Conservation (phyloP, 2,113 vertebrate genomes). For the Percopsis transmontana region DNA sequence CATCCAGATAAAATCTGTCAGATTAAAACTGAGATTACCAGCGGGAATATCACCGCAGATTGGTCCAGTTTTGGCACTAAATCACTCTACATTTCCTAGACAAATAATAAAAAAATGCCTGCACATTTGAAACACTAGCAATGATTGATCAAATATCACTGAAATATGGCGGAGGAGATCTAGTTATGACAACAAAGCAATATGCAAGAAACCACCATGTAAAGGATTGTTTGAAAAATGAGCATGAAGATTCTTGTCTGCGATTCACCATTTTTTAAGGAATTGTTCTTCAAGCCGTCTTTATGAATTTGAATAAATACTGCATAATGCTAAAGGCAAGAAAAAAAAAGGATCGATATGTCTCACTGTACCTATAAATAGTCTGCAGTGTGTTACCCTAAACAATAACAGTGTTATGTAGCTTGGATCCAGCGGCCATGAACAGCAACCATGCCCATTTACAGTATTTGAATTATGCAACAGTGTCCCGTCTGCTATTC, state of each 20-base stretch:
- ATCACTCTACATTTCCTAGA: too few relatives aligned
- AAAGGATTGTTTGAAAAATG: background rate
- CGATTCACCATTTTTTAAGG: background rate
- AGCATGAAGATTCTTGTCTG: background rate
- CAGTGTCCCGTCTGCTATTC: conserved; percentile 28
- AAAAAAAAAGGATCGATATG: too few relatives aligned
- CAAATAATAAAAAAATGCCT: background rate
- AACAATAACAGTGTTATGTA: conserved; percentile 14
- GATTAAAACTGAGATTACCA: conserved; percentile 57
- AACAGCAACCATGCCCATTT: too few relatives aligned
- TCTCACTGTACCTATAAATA: too few relatives aligned
- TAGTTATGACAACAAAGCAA: background rate
- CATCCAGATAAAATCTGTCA: conserved; percentile 40
- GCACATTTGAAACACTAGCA: background rate
- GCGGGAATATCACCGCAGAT: conserved; percentile 36
- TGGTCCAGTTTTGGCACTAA: conserved; percentile 28
- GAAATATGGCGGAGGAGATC: background rate
- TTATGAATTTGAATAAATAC: too few relatives aligned
- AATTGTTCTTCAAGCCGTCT: background rate
- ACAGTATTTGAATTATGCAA: too few relatives aligned
- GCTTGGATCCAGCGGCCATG: background rate
- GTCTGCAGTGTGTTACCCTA: conserved; percentile 21
- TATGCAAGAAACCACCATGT: too few relatives aligned
- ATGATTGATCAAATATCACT: background rate
- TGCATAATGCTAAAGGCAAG: too few relatives aligned